A percentile compares a stretch with the other conserved stretches of the same genome.
phyloP scores from a whole-genome alignment of 2,113 vertebrate species.

The Rhinopithecus roxellana region DNA sequence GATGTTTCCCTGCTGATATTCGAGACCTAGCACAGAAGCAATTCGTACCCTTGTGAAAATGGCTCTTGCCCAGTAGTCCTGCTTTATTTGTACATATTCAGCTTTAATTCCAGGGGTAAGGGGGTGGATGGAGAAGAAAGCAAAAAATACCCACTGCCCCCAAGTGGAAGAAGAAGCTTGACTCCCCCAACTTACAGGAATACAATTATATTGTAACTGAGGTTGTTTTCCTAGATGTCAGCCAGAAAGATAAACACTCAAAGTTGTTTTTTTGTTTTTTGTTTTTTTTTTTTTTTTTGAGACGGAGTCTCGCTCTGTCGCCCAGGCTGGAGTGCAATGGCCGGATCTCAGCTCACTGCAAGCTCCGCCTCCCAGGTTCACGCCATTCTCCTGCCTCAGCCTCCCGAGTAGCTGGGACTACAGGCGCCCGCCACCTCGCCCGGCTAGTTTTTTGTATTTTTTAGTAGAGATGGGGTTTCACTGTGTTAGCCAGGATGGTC shows the following conservation, averaged over 20 bases:
- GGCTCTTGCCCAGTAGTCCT: conserved; percentile 19
- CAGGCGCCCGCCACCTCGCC: too few relatives aligned
- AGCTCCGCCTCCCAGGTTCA: too few relatives aligned
- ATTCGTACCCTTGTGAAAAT: background rate
- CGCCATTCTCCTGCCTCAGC: too few relatives aligned
- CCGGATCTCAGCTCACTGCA: too few relatives aligned
- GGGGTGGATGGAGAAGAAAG: conserved; percentile 1
- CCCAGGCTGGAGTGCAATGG: too few relatives aligned
- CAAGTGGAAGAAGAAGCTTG: background rate
- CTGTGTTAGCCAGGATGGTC: too few relatives aligned
- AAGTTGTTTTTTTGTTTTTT: background rate
- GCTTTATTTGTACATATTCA: background rate
- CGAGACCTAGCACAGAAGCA: conserved; percentile 40
- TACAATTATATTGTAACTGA: background rate
- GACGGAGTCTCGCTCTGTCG: too few relatives aligned
- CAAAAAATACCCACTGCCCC: background rate
- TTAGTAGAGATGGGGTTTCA: too few relatives aligned
- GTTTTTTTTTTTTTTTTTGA: too few relatives aligned
- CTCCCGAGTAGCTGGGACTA: too few relatives aligned
- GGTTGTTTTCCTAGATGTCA: background rate
- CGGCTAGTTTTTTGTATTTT: too few relatives aligned
- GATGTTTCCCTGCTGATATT: conserved; percentile 43
- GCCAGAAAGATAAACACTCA: background rate
- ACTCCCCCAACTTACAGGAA: background rate
- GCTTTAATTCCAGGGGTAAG: conserved; percentile 37